phyloP scores from a whole-genome alignment of 2,888 invertebrate genomes.

The Lysandra bellargus region DNA sequence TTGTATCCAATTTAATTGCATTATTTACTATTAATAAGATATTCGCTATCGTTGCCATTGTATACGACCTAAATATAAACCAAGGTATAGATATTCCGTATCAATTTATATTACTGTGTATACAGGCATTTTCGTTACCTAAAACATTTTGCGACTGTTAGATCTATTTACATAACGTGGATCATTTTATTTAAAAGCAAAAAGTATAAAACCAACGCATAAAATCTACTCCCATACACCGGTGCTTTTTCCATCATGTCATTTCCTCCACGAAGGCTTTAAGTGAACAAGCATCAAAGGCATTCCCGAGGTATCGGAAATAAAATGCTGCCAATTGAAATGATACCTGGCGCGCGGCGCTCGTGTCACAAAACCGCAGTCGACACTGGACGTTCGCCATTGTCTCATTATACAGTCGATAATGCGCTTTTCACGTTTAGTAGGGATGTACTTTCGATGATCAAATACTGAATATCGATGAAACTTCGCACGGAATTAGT shows the following conservation, averaged over 20 bases:
- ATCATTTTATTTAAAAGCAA: background rate
- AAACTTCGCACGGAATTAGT: background rate
- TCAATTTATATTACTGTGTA: background rate
- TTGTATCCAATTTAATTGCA: constrained; percentile 8
- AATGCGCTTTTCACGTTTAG: constrained; percentile 20
- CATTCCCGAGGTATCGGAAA: constrained; percentile 13
- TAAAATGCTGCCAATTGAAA: constrained; percentile 22
- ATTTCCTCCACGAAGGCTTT: background rate
- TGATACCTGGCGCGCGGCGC: background rate
- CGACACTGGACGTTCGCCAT: constrained; percentile 20
- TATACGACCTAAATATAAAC: background rate
- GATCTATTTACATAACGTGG: no score
- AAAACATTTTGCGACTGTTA: no score
- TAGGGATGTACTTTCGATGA: background rate
- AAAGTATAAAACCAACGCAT: background rate
- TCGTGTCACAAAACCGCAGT: constrained; percentile 17
- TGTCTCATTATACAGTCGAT: constrained; percentile 27
- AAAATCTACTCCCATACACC: background rate
- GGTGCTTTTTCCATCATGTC: constrained; percentile 7
- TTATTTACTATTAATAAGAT: constrained; percentile 1
- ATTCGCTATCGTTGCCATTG: background rate
- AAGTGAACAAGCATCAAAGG: constrained; percentile 14
- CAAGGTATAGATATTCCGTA: background rate
- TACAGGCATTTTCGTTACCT: background rate
- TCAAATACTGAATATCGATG: constrained; percentile 11